phyloP scores from a whole-genome alignment of 2,797 vertebrate genomes.

The Phrynocephalus guinanensis region DNA sequence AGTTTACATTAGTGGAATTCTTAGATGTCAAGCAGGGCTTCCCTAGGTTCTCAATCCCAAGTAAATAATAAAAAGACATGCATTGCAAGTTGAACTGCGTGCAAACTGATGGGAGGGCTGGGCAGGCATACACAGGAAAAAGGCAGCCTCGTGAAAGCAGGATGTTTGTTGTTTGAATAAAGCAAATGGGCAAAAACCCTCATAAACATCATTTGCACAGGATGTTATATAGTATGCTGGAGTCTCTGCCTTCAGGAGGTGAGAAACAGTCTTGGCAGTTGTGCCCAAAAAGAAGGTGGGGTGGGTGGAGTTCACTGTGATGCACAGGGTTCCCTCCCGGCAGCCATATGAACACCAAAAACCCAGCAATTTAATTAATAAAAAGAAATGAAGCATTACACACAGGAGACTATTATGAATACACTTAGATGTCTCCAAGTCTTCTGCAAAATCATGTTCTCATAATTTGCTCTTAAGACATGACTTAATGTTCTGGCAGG shows the following conservation, averaged over 20 bases:
- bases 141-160: not conserved
- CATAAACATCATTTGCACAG: constrained; percentile 37
- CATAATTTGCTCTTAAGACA: constrained; percentile 77
- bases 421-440: constrained; percentile 76
- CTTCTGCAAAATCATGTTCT: constrained; percentile 82
- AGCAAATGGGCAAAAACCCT: constrained; percentile 39
- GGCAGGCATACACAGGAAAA: constrained; percentile 44
- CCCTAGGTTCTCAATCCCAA: constrained; percentile 8
- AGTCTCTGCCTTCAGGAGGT: constrained; percentile 18
- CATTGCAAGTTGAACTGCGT: constrained; percentile 4
- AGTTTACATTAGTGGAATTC: not conserved
- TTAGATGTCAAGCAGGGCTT: not conserved
- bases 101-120: not conserved
- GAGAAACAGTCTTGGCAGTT: constrained; percentile 47
- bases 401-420: constrained; percentile 79
- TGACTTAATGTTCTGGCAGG: constrained; percentile 74
- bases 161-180: constrained; percentile 19
- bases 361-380: constrained; percentile 77
- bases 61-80: constrained; percentile 16
- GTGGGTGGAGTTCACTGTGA: constrained; percentile 44
- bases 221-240: constrained; percentile 37
- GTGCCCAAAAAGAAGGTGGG: constrained; percentile 23
- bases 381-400: constrained; percentile 74
- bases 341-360: constrained; percentile 34
- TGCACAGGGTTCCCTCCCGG: constrained; percentile 48